Conservation (phyloP, 2,888 invertebrate genomes). For the Chromoteleia sp. region DNA sequence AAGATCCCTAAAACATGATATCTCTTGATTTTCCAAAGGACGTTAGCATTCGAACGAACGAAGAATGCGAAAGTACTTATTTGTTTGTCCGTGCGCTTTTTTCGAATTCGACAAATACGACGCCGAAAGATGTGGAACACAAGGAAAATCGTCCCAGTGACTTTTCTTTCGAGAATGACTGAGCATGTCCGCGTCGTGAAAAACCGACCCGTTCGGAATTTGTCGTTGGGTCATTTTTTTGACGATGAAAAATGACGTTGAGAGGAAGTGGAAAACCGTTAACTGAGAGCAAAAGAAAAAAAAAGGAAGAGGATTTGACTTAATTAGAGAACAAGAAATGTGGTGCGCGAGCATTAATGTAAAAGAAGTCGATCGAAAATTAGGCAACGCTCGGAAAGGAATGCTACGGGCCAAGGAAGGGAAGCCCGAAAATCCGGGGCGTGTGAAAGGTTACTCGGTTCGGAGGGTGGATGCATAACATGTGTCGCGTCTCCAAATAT, state of each 20-base stretch:
- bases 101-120: not conserved
- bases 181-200: conserved; percentile 1
- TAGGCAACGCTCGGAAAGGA: conserved; percentile 18
- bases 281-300: not conserved
- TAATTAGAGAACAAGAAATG: conserved; percentile 31
- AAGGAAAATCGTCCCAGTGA: conserved; percentile 7
- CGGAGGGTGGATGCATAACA: conserved; percentile 75
- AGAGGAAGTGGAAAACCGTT: conserved; percentile 47
- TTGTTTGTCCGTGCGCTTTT: not conserved
- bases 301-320: conserved; percentile 3
- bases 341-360: not conserved
- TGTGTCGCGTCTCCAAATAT: conserved; percentile 74
- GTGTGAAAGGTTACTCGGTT: conserved; percentile 79
- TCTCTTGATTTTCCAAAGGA: conserved; percentile 32
- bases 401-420: conserved; percentile 10
- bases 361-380: conserved; percentile 31
- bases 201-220: conserved; percentile 15
- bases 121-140: conserved; percentile 1
- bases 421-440: conserved; percentile 72
- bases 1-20: conserved; percentile 54
- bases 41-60: conserved; percentile 6
- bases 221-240: conserved; percentile 22
- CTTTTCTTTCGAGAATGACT: conserved; percentile 22
- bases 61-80: conserved; percentile 32
- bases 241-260: conserved; percentile 38